Base-by-base conservation (phyloP, 2,888 invertebrate genomes). In the Scaptomyza reducta region DNA sequence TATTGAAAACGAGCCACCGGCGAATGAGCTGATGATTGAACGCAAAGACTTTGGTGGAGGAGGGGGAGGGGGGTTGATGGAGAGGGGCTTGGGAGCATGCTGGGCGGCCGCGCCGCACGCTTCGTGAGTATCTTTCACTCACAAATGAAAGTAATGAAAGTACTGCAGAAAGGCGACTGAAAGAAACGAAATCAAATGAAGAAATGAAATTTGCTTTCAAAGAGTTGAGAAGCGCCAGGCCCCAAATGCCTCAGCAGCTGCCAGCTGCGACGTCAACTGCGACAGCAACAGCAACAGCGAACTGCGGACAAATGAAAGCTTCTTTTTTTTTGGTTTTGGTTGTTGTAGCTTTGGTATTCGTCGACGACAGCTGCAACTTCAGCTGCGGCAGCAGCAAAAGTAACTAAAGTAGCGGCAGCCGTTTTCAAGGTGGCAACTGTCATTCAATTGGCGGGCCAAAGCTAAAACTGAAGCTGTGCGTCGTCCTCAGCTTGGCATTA, bases 171-270 rank as follows among this genome's bases (percentile, higher is more conserved):
- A 59, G 45, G 63, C 46, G 62, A 63, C 51, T 47, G 44, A 44
- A 68, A 74, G 62, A 84, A 79, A 85, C 72, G 79, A 87, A 88
- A 84, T 86, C 84, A 88, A 88, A 88, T 88, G 83, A 88, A 88
- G 80, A 88, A 85, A 88, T 88, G 88, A 86, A 86, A 86, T 87
- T 87, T 77, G 85, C 85, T 85, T 85, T 85, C 87, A 74, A 83
- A 79, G 56, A 70, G 54, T 58, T 62, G 35, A 65, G 70, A 35
- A 31, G 69, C 72, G 74, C 62, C 77, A 74, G 61, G 63, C 31
- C 51, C 49, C 73, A 54, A 69, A 72, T 74, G 70, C 56, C 46
- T 57, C 47, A 76, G 61, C 59, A 65, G 71, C 66, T 66, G 61
- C 35, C 29, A 22, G 27, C n/a, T n/a, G n/a, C 73, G 58, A 42